Percentiles rank a stretch among this genome's conserved stretches.
These are phyloP conservation scores for Clarias batrachus DNA, from an alignment of 2,113 vertebrate species.

Conservation along the genomic window DNA sequence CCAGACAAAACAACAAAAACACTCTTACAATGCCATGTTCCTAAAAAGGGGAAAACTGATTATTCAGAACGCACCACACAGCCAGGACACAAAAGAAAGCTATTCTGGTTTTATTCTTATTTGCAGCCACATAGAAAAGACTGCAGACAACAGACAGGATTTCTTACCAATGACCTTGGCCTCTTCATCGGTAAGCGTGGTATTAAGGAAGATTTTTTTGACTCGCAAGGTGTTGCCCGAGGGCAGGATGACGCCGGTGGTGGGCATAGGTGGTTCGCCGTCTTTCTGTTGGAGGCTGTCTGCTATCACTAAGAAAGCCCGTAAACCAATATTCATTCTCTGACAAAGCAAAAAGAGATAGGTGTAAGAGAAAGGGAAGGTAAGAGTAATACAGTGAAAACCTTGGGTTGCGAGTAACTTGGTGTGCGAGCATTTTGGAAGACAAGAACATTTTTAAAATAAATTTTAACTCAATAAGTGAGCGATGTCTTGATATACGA, in stretches of 20 bases:
- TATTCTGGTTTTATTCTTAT: not conserved
- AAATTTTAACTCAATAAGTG: no score
- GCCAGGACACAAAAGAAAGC: not conserved
- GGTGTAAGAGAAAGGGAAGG: not conserved
- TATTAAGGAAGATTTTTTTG: constrained; percentile 98
- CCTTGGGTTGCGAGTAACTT: no score
- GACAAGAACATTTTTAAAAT: no score
- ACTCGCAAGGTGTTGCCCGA: constrained; percentile 98
- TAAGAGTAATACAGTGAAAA: not conserved
- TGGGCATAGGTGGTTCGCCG: constrained; percentile 97
- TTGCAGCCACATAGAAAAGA: not conserved
- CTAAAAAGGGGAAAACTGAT: not conserved
- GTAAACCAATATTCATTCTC: constrained; percentile 98
- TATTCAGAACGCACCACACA: not conserved
- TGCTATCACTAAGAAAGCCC: constrained; percentile 96
- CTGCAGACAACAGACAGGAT: not conserved
- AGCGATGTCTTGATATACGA: no score
- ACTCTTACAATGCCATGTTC: not conserved
- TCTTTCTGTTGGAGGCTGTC: constrained; percentile 98
- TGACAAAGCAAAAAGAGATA: constrained; percentile 58
- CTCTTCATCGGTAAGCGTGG: constrained; percentile 97
- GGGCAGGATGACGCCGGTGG: constrained; percentile 93
- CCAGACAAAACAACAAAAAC: constrained; percentile 4
- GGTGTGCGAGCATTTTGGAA: no score
- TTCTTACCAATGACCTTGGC: constrained; percentile 93